These are phyloP conservation scores for Drosophila colorata DNA, from an alignment of 2,888 invertebrate species.

Conservation along the genomic window DNA sequence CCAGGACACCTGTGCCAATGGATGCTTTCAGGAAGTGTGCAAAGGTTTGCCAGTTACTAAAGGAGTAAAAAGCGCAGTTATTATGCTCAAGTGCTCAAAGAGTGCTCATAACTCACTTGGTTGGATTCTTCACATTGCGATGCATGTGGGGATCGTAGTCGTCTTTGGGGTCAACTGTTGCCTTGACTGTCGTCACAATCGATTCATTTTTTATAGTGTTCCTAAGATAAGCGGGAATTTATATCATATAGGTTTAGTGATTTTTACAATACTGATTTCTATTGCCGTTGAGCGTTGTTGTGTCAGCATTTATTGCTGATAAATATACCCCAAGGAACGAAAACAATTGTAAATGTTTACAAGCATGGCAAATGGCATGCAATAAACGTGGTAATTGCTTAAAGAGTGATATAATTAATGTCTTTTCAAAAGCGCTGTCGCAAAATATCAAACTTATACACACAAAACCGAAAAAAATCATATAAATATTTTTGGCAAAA, in stretches of 20 bases:
- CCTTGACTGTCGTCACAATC: conserved; percentile 26
- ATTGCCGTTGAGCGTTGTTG: conserved; percentile 27
- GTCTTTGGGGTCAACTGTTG: conserved; percentile 69
- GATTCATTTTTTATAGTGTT: conserved; percentile 48
- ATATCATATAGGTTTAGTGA: conserved; percentile 7
- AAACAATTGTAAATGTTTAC: conserved; percentile 49
- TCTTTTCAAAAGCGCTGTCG: conserved; percentile 3
- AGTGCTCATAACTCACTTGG: conserved; percentile 86
- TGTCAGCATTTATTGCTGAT: conserved; percentile 34
- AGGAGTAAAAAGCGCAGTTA: conserved; percentile 52
- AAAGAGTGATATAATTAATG: conserved; percentile 7
- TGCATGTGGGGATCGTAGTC: conserved; percentile 93
- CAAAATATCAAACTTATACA: background rate
- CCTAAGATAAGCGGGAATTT: conserved; percentile 33
- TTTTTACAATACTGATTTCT: conserved; percentile 42
- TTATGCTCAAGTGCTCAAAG: background rate
- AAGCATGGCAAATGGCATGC: background rate
- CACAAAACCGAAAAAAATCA: background rate
- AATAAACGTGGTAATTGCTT: conserved; percentile 7
- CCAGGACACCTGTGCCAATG: conserved; percentile 97
- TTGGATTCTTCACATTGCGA: conserved; percentile 91
- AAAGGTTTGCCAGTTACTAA: conserved; percentile 94
- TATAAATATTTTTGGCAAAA: background rate
- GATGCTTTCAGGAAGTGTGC: conserved; percentile 98
- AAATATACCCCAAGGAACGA: conserved; percentile 34